Conservation (phyloP, 1,140 invertebrate genomes). For the Hirudo medicinalis region DNA sequence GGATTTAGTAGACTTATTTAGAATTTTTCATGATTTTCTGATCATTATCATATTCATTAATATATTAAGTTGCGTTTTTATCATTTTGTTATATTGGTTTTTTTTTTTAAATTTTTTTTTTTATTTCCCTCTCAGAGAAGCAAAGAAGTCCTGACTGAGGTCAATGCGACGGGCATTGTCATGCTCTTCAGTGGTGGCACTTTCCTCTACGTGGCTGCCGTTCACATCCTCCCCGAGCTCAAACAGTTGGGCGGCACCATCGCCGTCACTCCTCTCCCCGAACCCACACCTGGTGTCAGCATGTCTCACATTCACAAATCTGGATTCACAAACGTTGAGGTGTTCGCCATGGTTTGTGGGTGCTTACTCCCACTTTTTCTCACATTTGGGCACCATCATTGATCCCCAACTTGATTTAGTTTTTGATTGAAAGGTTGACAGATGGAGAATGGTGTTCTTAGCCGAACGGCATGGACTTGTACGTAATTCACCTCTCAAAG, state of each 20-base stretch:
- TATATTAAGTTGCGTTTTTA: no score
- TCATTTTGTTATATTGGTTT: no score
- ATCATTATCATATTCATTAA: no score
- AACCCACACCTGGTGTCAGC: conserved; percentile 36
- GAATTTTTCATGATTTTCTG: no score
- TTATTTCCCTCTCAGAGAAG: conserved; percentile 34
- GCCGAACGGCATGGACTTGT: no score
- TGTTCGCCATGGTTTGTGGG: conserved; percentile 67
- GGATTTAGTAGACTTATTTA: no score
- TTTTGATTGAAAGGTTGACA: no score
- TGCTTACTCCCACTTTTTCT: conserved; percentile 71
- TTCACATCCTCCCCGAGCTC: conserved; percentile 90
- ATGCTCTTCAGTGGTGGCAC: conserved; percentile 98
- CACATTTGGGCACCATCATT: conserved; percentile 78
- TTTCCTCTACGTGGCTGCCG: conserved; percentile 94
- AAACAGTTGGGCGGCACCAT: conserved; percentile 30
- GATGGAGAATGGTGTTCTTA: no score
- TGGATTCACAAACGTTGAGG: conserved; percentile 60
- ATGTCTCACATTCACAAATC: conserved; percentile 44
- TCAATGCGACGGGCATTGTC: conserved; percentile 84
- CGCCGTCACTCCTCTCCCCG: background rate
- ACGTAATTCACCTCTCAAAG: no score
- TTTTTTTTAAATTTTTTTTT: no score
- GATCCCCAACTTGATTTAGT: background rate
- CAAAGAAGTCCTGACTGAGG: conserved; percentile 51